phyloP scores from a whole-genome alignment of 92 coral and sea anemone genomes.

The Epizoanthus fatuus region DNA sequence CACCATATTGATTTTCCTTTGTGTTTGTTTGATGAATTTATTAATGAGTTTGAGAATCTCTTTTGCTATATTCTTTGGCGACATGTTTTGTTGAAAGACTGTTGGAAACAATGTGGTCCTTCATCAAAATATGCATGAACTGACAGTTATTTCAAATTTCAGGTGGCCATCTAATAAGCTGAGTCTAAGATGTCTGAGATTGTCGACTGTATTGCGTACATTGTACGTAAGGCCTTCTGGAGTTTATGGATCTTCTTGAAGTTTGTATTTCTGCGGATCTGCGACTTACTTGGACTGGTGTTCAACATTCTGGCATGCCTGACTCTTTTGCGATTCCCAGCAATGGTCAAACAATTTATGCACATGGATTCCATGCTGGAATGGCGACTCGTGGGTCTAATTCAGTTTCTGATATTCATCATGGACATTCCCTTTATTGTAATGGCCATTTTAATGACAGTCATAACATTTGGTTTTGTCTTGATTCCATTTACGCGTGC shows the following conservation, averaged over 20 bases:
- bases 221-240: conserved; percentile 96
- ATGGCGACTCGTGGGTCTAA: conserved; percentile 87
- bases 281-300: conserved; percentile 86
- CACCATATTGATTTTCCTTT: too few species aligned
- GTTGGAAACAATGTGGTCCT: too few species aligned
- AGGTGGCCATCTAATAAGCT: background rate
- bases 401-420: conserved; percentile 84
- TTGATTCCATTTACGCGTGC: conserved; percentile 75
- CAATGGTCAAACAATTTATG: conserved; percentile 83
- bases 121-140: background rate
- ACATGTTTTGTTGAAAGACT: too few species aligned
- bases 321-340: conserved; percentile 88
- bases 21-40: too few species aligned
- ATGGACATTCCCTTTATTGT: conserved; percentile 91
- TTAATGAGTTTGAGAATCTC: too few species aligned
- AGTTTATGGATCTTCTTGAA: conserved; percentile 85
- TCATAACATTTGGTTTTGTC: conserved; percentile 78
- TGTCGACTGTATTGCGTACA: conserved; percentile 92
- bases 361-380: conserved; percentile 72
- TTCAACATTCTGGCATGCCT: conserved; percentile 93
- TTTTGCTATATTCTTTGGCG: too few species aligned
- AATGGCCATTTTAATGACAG: conserved; percentile 75
- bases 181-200: conserved; percentile 92
- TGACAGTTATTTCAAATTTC: background rate
- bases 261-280: conserved; percentile 83